Conservation (phyloP, 2,888 invertebrate species). For the Myopa tessellatipennis region DNA sequence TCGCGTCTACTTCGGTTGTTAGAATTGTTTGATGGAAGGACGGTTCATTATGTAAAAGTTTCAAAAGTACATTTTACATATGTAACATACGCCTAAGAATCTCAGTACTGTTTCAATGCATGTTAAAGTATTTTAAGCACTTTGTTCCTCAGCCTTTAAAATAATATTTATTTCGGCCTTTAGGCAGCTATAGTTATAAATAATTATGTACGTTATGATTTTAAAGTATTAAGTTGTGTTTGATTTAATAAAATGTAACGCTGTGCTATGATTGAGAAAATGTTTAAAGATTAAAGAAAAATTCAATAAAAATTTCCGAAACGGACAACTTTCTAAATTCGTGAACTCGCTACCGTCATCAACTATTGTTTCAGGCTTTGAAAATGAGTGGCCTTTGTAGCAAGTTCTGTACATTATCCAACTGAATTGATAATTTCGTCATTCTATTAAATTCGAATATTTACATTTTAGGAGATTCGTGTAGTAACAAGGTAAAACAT, state of each 20-base stretch:
- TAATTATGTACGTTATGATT: slow-evolving; percentile 4
- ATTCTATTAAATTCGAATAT: too few relatives aligned
- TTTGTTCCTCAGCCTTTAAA: neutral
- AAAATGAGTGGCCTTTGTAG: too few relatives aligned
- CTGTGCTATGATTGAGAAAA: slow-evolving; percentile 18
- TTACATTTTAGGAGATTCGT: too few relatives aligned
- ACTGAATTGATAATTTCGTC: too few relatives aligned
- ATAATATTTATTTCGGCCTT: slow-evolving; percentile 3
- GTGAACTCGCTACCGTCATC: neutral
- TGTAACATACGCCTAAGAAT: slow-evolving; percentile 14
- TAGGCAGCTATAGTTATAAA: slow-evolving; percentile 3
- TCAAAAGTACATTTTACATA: neutral
- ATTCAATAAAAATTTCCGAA: slow-evolving; percentile 27
- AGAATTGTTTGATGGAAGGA: neutral
- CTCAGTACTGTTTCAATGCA: neutral
- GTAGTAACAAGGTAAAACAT: too few relatives aligned
- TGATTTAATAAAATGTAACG: slow-evolving; percentile 7
- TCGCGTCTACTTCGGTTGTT: neutral
- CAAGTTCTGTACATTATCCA: too few relatives aligned
- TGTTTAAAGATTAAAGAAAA: slow-evolving; percentile 43
- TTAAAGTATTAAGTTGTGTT: slow-evolving; percentile 34
- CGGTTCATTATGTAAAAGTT: neutral
- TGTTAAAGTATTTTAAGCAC: slow-evolving; percentile 9
- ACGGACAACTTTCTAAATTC: slow-evolving; percentile 2
- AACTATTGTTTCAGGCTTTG: too few relatives aligned